phyloP scores from a whole-genome alignment of 1,140 invertebrate species.

The Schlechtendalia chinensis region DNA sequence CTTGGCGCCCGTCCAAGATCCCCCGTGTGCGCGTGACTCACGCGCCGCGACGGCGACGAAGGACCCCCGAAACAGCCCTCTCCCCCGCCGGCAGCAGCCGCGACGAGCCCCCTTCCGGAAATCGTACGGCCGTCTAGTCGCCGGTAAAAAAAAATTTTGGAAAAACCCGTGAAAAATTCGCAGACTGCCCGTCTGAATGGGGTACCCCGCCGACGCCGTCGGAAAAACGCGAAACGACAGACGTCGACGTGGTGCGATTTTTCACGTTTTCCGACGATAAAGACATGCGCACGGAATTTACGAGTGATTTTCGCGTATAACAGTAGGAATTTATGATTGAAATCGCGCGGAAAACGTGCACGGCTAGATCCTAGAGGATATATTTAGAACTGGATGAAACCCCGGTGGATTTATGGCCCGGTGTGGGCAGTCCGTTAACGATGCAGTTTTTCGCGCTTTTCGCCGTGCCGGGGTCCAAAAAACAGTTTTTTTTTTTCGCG shows the following conservation, averaged over 20 bases:
- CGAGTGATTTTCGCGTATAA: not conserved
- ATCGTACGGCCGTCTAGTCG: not conserved
- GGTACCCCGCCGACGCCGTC: too few species aligned
- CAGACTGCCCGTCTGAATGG: too few species aligned
- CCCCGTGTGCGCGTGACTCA: conserved; percentile 12
- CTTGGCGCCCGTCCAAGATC: conserved; percentile 22
- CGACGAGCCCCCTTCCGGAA: not conserved
- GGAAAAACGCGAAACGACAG: too few species aligned
- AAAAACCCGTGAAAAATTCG: too few species aligned
- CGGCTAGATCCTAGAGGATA: conserved; percentile 17
- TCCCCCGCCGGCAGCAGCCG: not conserved
- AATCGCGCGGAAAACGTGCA: not conserved
- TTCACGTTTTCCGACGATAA: too few species aligned
- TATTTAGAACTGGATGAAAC: conserved; percentile 16
- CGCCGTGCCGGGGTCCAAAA: not conserved
- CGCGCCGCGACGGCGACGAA: not conserved
- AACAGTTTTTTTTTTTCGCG: not conserved
- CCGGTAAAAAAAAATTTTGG: not conserved
- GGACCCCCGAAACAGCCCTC: not conserved
- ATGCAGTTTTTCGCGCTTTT: conserved; percentile 26
- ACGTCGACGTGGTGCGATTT: too few species aligned
- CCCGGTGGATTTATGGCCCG: conserved; percentile 18
- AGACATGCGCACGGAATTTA: not conserved
- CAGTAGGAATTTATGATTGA: conserved; percentile 13
- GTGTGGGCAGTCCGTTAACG: conserved; percentile 31